Base-by-base conservation (phyloP, 92 coral and sea anemone species). In the Pocillopora meandrina region DNA sequence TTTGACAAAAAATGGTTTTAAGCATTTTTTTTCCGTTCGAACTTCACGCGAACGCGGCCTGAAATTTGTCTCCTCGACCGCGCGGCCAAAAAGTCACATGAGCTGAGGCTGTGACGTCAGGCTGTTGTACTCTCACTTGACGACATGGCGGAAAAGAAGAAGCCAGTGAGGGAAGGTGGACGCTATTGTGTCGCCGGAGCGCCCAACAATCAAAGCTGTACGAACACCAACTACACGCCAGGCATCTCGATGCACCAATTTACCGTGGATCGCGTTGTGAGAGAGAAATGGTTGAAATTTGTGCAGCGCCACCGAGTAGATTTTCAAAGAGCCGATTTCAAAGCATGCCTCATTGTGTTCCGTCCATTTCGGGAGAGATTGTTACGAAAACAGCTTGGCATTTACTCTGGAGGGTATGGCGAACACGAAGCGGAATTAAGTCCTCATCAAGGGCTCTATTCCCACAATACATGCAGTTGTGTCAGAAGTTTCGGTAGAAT, bases 131-230 rank as follows among this genome's bases (percentile, higher is more conserved):
- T n/a, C n/a, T n/a, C n/a, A n/a, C n/a, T n/a, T n/a, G n/a, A 23
- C 26, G 26, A 23, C 26, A 23, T 23, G 26, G 26, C 26, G 26
- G 49, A 42, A 42, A 42, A 62, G 19, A 62, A 15, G 66, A 62
- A 62, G 20, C 2, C 18, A 13, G 66, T 62, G 3, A 62, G 20
- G 31, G 1, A 62, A 15, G 66, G 66, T 16, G 66, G 66, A n/a
- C 0, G 66, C 9, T 6, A 62, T 62, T 62, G 66, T 16, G 19
- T 62, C 20, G 19, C 66, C 20, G 66, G 5, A 62, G 66, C 5
- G 31, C 66, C 19, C 20, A 80, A 80, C 56, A 80, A 80, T 55
- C 16, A 80, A 67, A 80, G 84, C 74, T 81, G 85, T 52, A 61
- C 52, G 65, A 81, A 69, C 20, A 82, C 71, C 70, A 57, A 15